Percentiles rank a stretch among this genome's conserved stretches.
phyloP scores from a whole-genome alignment of 2,113 vertebrate species.

The Oncorhynchus mykiss region DNA sequence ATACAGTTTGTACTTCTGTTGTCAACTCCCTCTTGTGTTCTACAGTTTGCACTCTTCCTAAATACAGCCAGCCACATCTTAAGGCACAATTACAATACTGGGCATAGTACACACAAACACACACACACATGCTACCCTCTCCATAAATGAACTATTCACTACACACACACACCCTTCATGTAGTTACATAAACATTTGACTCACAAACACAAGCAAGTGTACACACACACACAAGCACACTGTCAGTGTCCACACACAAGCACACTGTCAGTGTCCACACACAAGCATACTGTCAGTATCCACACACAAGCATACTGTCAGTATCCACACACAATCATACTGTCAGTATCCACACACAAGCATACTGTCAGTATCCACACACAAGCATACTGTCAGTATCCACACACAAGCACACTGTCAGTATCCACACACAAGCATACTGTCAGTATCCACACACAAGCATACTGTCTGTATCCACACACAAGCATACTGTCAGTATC shows the following conservation, averaged over 20 bases:
- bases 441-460: too few species aligned
- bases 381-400: too few species aligned
- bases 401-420: too few species aligned
- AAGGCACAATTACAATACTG: conserved; percentile 59
- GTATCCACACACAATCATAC: conserved; percentile 3
- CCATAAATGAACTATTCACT: background rate
- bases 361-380: too few species aligned
- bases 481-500: background rate
- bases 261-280: background rate
- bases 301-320: background rate
- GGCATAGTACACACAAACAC: conserved; percentile 32
- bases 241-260: background rate
- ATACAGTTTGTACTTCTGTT: background rate
- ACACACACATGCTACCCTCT: conserved; percentile 15
- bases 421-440: too few species aligned
- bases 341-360: background rate
- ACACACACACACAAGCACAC: conserved; percentile 18
- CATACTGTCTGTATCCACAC: background rate
- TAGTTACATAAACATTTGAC: conserved; percentile 7
- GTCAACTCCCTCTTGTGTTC: conserved; percentile 27
- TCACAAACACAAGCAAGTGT: conserved; percentile 18
- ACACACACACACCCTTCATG: conserved; percentile 1
- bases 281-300: conserved; percentile 6
- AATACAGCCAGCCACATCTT: conserved; percentile 60
- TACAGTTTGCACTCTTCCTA: conserved; percentile 56